Evolutionary conservation across 2,113 vertebrate species (phyloP), one percentile per base, ranked within the genome.

Genomic region (Danio rerio): DNA sequence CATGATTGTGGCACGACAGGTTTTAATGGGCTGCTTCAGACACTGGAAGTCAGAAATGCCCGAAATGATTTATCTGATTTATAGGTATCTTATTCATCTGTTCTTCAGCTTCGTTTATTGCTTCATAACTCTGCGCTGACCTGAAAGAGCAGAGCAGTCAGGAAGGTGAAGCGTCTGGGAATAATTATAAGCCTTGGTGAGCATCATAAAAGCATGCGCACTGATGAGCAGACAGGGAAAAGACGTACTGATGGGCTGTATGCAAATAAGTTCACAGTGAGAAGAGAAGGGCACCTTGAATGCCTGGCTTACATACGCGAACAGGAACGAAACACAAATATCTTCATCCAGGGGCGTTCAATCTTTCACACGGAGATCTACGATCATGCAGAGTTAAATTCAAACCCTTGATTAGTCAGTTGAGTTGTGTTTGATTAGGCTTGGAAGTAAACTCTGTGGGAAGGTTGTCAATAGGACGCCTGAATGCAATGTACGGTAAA

Each of bases 401-500:
- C 5, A 10, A 75, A 59, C 73, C 11, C 31, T 59, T 76, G 58
- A 62, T 63, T 77, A 49, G 58, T 4, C 21, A 18, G 50, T 55
- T 40, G 70, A 55, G 50, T 15, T 55, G 13, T 7, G 6, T 59
- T 76, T 76, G 58, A 63, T 63, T 77, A 49, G 58, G 58, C 53
- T 58, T 40, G 8, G 58, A 77, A 50, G 42, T 62, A 63, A 77
- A 63, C 58, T 61, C 58, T 49, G 43, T 5, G 18, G 45, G 74
- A 49, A 61, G 2, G 8, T 42, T 88, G 89, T 85, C 85, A 87
- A 83, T 88, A 78, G 68, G 80, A 87, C 88, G 82, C 59, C 59
- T 71, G 65, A 50, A 63, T 20, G 50, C 11, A 16, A 20, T n/a
- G 15, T 18, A 52, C 21, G 1, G n/a, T 9, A 15, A 82, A 85